phyloP scores from a whole-genome alignment of 2,797 vertebrate species.

The Gallirallus australis region DNA sequence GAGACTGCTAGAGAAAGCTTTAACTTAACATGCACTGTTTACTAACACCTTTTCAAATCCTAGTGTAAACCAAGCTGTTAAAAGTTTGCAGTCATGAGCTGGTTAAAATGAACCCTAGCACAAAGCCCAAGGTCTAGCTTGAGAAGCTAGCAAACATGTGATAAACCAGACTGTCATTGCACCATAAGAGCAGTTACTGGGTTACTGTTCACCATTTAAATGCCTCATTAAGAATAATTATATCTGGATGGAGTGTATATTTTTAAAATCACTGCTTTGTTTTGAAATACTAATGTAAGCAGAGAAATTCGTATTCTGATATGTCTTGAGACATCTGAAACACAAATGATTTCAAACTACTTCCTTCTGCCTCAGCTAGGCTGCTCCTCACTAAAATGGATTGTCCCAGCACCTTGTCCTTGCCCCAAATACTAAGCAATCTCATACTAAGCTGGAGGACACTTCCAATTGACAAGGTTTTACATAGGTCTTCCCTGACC shows the following conservation, averaged over 20 bases:
- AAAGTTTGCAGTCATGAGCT: background rate
- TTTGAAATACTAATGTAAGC: background rate
- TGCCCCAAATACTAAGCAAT: background rate
- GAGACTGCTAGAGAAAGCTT: conserved; percentile 1
- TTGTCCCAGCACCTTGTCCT: background rate
- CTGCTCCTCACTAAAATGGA: background rate
- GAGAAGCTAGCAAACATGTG: background rate
- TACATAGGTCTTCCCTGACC: background rate
- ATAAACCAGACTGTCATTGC: background rate
- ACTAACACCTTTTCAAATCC: conserved; percentile 35
- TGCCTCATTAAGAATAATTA: background rate
- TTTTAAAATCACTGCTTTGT: background rate
- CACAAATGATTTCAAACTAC: background rate
- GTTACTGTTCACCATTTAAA: background rate
- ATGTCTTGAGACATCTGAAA: background rate
- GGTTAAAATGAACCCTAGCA: conserved; percentile 41
- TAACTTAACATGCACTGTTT: conserved; percentile 13
- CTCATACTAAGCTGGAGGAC: background rate
- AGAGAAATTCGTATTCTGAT: background rate
- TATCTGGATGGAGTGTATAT: background rate
- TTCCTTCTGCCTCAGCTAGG: background rate
- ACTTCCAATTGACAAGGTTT: background rate
- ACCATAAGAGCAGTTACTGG: background rate
- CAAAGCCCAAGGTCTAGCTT: background rate
- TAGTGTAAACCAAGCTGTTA: conserved; percentile 24